Base-by-base conservation (phyloP, 2,797 vertebrate species). In the Danio jaintianensis region DNA sequence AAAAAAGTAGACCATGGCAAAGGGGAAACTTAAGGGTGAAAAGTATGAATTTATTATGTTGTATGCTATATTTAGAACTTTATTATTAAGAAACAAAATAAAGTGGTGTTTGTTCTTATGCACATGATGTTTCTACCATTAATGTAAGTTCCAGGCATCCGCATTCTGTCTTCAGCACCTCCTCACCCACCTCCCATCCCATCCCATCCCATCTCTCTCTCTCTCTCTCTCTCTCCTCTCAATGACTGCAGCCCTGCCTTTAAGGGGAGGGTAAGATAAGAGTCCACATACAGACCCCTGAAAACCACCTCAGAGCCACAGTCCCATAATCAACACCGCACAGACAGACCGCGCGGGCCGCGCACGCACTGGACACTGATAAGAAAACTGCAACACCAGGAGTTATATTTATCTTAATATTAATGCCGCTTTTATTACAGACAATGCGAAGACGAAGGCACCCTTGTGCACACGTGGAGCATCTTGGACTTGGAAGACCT, bases 261-360 rank as follows among this genome's bases (percentile, higher is more conserved):
- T 78, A 79, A 86, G 88, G 86, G 88, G 86, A 81, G 85, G 86
- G 86, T 72, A 70, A 81, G 85, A 85, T 85, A 81, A 87, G 81
- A 75, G 70, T 43, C 59, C 47, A 61, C 81, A 76, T 55, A 76
- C 74, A 75, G 61, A 80, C 82, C 83, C 38, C 22, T 61, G 59
- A 77, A 70, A 82, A 75, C 75, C 69, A 74, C 68, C 50, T 47
- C 81, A 38, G 77, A 79, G 79, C 78, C 75, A 55, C 64, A 63
- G 86, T 79, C 78, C 76, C 84, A 89, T 93, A 93, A 94, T 95
- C 93, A 91, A 91, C 84, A 88, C 75, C 82, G 64, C 91, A 92
- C 91, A 87, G 86, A 86, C 89, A 85, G 86, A 87, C 89, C 88
- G 90, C 91, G 88, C 88, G 75, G 83, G 86, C 75, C 85, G 75